These are phyloP conservation scores for Nasua narica DNA, from an alignment of 2,797 vertebrate species.

Conservation along the genomic window DNA sequence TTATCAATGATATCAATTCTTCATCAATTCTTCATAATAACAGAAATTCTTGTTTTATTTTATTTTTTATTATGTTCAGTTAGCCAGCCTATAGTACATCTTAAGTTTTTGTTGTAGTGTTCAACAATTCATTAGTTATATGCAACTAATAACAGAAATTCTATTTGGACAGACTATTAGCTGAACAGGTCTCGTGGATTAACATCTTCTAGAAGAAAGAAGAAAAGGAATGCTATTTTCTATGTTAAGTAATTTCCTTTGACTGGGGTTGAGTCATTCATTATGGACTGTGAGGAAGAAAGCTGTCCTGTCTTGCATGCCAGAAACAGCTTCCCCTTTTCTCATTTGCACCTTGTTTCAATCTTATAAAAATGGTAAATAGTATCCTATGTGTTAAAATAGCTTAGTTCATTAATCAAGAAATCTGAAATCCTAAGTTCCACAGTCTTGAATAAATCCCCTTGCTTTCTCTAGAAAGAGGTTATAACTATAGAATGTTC, in stretches of 20 bases:
- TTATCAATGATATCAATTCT: neutral
- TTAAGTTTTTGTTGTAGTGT: too few species aligned
- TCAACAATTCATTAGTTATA: too few species aligned
- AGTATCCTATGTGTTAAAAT: neutral
- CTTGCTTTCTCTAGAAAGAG: neutral
- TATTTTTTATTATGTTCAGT: too few species aligned
- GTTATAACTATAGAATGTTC: neutral
- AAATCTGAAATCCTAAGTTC: neutral
- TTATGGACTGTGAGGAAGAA: neutral
- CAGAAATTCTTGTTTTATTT: neutral
- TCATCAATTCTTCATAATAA: neutral
- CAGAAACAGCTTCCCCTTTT: neutral
- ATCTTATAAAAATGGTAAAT: constrained; percentile 3
- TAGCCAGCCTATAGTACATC: too few species aligned
- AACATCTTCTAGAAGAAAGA: neutral
- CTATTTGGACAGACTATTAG: neutral
- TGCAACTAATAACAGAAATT: neutral
- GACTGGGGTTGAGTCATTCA: neutral
- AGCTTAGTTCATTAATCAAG: neutral
- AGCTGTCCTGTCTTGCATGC: neutral
- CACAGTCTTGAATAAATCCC: neutral
- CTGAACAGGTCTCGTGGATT: neutral
- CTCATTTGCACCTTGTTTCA: neutral
- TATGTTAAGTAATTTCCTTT: constrained; percentile 7
- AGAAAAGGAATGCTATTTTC: neutral